These are phyloP conservation scores for Drosophila punjabiensis DNA, from an alignment of 1,140 invertebrate species.

Conservation along the genomic window DNA sequence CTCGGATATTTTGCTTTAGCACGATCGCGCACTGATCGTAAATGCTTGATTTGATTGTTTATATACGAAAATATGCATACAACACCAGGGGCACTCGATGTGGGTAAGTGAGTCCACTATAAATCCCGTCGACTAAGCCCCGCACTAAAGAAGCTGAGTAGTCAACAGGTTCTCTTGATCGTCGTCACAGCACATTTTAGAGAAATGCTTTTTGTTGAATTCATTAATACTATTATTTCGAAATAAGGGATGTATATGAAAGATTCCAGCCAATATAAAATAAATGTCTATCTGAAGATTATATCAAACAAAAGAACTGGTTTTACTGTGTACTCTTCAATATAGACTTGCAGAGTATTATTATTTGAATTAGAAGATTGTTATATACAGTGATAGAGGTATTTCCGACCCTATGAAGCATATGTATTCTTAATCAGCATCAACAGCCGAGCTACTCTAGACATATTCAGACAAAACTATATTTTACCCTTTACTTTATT, in stretches of 20 bases:
- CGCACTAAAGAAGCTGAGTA: slow-evolving; percentile 3
- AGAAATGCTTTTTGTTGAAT: slow-evolving; percentile 12
- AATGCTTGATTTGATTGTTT: slow-evolving; percentile 80
- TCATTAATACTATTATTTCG: not conserved
- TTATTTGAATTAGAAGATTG: not conserved
- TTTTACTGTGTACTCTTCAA: not conserved
- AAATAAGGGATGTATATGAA: slow-evolving; percentile 7
- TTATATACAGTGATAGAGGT: not conserved
- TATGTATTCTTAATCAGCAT: too few relatives aligned
- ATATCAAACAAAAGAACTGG: not conserved
- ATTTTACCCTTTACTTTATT: too few relatives aligned
- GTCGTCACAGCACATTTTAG: slow-evolving; percentile 10
- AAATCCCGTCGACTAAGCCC: slow-evolving; percentile 12
- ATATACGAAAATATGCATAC: slow-evolving; percentile 72
- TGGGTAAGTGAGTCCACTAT: slow-evolving; percentile 25
- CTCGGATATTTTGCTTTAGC: slow-evolving; percentile 43
- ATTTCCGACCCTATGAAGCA: too few relatives aligned
- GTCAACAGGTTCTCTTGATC: slow-evolving; percentile 25
- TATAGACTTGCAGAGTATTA: not conserved
- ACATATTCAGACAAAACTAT: too few relatives aligned
- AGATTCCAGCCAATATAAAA: not conserved
- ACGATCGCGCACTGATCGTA: slow-evolving; percentile 71
- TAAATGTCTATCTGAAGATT: not conserved
- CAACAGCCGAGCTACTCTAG: too few relatives aligned
- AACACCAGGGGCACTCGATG: slow-evolving; percentile 51